Percentiles rank a stretch among this genome's conserved stretches.
Conservation (phyloP, 2,888 invertebrate species). For the Aplocera efformata region DNA sequence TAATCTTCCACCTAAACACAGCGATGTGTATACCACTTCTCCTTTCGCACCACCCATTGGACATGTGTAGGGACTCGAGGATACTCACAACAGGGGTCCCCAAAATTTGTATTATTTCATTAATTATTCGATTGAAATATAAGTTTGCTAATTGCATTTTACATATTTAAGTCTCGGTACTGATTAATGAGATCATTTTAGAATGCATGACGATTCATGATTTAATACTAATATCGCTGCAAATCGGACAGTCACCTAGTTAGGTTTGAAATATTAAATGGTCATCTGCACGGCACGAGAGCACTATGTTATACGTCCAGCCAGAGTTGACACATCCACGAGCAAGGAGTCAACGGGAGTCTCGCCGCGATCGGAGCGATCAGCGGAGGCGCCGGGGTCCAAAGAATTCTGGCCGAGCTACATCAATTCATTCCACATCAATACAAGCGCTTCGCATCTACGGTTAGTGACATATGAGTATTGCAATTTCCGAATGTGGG, state of each 20-base stretch:
- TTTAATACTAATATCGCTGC: slow-evolving; percentile 17
- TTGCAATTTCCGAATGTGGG: slow-evolving; percentile 69
- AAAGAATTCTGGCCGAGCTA: slow-evolving; percentile 40
- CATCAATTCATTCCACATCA: slow-evolving; percentile 55
- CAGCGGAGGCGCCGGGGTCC: slow-evolving; percentile 36
- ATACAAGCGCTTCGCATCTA: slow-evolving; percentile 55
- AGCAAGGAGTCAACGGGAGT: slow-evolving; percentile 28
- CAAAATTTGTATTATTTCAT: no score
- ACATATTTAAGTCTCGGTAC: no score
- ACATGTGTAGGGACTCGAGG: no score
- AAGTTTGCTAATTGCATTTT: not conserved
- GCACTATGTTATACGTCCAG: slow-evolving; percentile 33
- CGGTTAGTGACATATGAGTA: slow-evolving; percentile 67
- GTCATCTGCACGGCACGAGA: slow-evolving; percentile 35
- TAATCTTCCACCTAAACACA: no score
- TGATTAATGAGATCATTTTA: no score
- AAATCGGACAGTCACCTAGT: slow-evolving; percentile 27
- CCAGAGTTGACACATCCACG: slow-evolving; percentile 33
- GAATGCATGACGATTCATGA: slow-evolving; percentile 1
- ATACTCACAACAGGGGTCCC: no score
- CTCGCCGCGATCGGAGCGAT: slow-evolving; percentile 25
- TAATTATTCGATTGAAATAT: no score
- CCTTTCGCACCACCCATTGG: no score
- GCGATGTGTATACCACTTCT: no score
- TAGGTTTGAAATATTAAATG: slow-evolving; percentile 47